Percentiles rank a stretch among this genome's conserved stretches.
Evolutionary conservation across 2,113 vertebrate genomes (phyloP).

Genomic region (Syngnathus scovelli): DNA sequence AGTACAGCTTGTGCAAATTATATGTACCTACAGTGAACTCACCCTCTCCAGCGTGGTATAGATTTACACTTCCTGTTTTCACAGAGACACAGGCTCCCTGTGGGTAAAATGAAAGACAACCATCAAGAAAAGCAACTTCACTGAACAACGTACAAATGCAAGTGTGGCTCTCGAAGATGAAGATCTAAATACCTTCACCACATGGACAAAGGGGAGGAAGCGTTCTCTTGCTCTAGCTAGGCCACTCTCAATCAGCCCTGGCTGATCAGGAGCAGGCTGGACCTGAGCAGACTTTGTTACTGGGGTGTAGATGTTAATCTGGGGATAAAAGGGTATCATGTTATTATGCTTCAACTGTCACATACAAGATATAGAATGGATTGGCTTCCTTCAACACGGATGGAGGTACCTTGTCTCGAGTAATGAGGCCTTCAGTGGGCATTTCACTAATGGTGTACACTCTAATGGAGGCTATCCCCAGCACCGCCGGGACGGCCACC

Average conservation of each 20-base stretch:
- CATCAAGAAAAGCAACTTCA: not conserved
- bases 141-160: not conserved
- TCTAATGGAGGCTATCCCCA: slow-evolving; percentile 73
- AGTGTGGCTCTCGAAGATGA: slow-evolving; percentile 1
- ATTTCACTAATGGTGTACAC: slow-evolving; percentile 64
- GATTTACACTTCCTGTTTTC: slow-evolving; percentile 73
- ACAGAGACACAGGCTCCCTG: slow-evolving; percentile 73
- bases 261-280: slow-evolving; percentile 70
- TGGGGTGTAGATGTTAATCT: slow-evolving; percentile 80
- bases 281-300: slow-evolving; percentile 48
- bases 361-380: not conserved
- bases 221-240: slow-evolving; percentile 59
- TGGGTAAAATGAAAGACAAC: slow-evolving; percentile 26
- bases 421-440: slow-evolving; percentile 46
- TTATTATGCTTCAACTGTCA: not conserved
- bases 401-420: slow-evolving; percentile 69
- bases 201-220: slow-evolving; percentile 52
- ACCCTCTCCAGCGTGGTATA: slow-evolving; percentile 84
- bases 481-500: slow-evolving; percentile 68
- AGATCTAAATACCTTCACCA: slow-evolving; percentile 71
- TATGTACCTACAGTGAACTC: slow-evolving; percentile 32
- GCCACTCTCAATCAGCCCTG: slow-evolving; percentile 71
- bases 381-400: not conserved
- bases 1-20: not conserved
- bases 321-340: slow-evolving; percentile 19